phyloP scores from a whole-genome alignment of 2,888 invertebrate genomes.

The Cataglyphis altisquamis region DNA sequence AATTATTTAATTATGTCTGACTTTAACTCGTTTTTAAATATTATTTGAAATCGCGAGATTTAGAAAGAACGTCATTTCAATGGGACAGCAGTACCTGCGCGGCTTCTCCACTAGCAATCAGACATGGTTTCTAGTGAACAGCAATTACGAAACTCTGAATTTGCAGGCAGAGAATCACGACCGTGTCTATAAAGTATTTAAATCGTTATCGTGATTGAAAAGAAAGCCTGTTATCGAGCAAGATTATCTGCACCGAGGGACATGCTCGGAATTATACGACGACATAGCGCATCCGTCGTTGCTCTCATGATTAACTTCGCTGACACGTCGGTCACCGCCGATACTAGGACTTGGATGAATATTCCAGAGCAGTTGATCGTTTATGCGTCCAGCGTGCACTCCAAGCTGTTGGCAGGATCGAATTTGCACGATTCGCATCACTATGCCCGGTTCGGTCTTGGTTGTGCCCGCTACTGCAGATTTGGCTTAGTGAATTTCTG shows the following conservation, averaged over 20 bases:
- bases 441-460: constrained; percentile 76
- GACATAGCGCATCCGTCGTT: constrained; percentile 60
- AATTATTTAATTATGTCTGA: background rate
- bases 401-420: constrained; percentile 60
- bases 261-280: constrained; percentile 76
- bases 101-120: constrained; percentile 88
- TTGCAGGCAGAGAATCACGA: constrained; percentile 87
- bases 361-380: constrained; percentile 73
- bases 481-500: constrained; percentile 34
- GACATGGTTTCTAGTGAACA: constrained; percentile 91
- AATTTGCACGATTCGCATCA: constrained; percentile 62
- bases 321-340: constrained; percentile 63
- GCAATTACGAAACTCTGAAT: constrained; percentile 89
- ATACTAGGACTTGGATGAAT: constrained; percentile 74
- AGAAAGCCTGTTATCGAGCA: constrained; percentile 85
- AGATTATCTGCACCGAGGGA: constrained; percentile 80
- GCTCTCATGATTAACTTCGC: constrained; percentile 78
- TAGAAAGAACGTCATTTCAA: constrained; percentile 89
- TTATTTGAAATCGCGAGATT: constrained; percentile 88
- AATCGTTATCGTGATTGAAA: constrained; percentile 87
- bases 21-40: constrained; percentile 85
- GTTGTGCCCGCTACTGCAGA: constrained; percentile 61
- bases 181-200: constrained; percentile 88
- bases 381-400: constrained; percentile 73
- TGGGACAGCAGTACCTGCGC: constrained; percentile 88